Evolutionary conservation across 2,888 invertebrate genomes (phyloP), one percentile per base, ranked within the genome.

Genomic region (Laothoe populi): DNA sequence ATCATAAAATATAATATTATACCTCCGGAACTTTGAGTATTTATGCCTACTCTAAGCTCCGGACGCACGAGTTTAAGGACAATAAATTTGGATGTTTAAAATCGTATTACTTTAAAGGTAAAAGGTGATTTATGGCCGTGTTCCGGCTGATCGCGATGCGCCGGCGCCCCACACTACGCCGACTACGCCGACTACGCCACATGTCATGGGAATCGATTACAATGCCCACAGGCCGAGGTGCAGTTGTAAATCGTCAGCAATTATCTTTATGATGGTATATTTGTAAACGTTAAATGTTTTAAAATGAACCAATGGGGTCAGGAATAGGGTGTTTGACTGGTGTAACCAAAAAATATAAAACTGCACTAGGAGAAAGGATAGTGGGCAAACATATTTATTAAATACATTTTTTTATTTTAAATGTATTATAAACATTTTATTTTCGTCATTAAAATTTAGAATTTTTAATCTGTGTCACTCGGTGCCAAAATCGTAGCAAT

Each of bases 171-270:
- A 21, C 31, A 31, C 48, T 40, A 40, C 40, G 48, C 26, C 26
- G 40, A 68, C 65, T 68, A 69, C 38, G 19, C 42, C 19, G 21
- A 45, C 49, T 42, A 42, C 42, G 49, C 42, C 31, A 53, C 78
- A 78, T 80, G 82, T 74, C 83, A 82, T 83, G 85, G 84, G 85
- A 85, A 84, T 84, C 83, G 84, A 83, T 83, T 83, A 78, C 77
- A 74, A 75, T 73, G 70, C 69, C 65, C 49, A 40, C 65, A 19
- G 67, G 69, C 67, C 66, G 69, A 68, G 69, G 66, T 68, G 64
- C 58, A 70, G 70, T 69, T 73, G 68, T 81, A 78, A 79, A 82
- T 81, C 75, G 75, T 67, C 75, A 79, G 76, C 79, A 73, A 79
- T 78, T 76, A 75, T 72, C 72, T 60, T 57, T 60, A 57, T 58